Base-by-base conservation (phyloP, 2,113 vertebrate genomes). In the Phalacrocorax aristotelis region DNA sequence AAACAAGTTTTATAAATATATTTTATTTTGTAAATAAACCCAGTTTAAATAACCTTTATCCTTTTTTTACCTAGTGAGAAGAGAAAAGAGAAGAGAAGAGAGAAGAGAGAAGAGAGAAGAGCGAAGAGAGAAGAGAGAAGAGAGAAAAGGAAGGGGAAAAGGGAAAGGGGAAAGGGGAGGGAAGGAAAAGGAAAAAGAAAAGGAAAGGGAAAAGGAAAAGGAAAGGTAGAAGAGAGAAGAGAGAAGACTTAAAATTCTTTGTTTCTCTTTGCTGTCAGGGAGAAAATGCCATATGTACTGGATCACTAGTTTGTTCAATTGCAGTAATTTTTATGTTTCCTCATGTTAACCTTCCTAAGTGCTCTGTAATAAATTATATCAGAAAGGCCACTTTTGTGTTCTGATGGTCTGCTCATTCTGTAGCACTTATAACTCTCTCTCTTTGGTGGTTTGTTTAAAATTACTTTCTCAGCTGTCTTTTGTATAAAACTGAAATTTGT, bases 311-410 rank as follows among this genome's bases (percentile, higher is more conserved):
- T 83, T 83, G 27, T 54, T 87, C 69, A 66, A 17, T 61, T 81
- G 64, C 15, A 54, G 3, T 70, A 84, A 54, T 58, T 93, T 83
- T 93, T 77, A 22, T 72, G 18, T 87, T 89, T 13, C 18, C 21
- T 86, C 29, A 16, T 40, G 26, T 65, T 84, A 74, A 54, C 54
- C 87, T 87, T 83, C 18, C 12, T 32, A 87, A 89, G 21, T 71
- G 21, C 11, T 70, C 16, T 36, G 14, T 86, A 89, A 84, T 84
- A 92, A 93, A 87, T 88, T 70, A 32, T 32, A 86, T 76, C 60
- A 81, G 42, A 75, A 83, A 75, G 16, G 4, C 16, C 25, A 87
- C 29, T 54, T 89, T 30, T 62, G 14, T 72, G 5, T 61, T 95
- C 44, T 66, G 27, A 54, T 49, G 3, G 64, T 81, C 48, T 82